Conservation (phyloP, 2,888 invertebrate genomes). For the Alentia gelatinosa region DNA sequence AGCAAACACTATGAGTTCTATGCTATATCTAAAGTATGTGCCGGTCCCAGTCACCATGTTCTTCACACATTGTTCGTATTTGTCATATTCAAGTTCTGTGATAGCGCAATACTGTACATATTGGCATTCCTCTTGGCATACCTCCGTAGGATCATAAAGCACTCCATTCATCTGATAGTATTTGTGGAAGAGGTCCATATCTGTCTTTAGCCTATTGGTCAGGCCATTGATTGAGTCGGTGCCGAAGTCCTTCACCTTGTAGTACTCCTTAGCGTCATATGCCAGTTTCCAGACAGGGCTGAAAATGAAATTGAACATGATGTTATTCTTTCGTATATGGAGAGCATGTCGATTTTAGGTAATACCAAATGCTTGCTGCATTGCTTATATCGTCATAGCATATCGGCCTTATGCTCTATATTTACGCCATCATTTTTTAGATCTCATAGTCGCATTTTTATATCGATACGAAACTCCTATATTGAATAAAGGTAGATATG, state of each 20-base stretch:
- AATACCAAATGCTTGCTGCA: no score
- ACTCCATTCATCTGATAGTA: conserved; percentile 63
- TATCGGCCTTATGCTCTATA: no score
- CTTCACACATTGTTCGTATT: conserved; percentile 58
- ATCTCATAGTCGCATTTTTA: no score
- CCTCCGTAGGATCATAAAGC: conserved; percentile 59
- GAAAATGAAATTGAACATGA: no score
- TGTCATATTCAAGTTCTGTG: conserved; percentile 52
- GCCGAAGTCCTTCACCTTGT: conserved; percentile 52
- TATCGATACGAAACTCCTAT: no score
- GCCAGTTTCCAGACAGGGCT: conserved; percentile 84
- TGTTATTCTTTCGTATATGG: no score
- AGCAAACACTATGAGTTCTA: no score
- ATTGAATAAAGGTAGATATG: no score
- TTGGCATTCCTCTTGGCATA: conserved; percentile 56
- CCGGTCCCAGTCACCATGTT: neutral
- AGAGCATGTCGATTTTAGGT: no score
- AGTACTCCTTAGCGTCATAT: conserved; percentile 60
- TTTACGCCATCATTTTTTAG: no score
- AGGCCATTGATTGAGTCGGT: conserved; percentile 50
- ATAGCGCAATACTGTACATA: conserved; percentile 61
- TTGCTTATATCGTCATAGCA: no score
- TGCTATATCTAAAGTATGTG: no score
- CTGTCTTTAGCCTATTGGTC: conserved; percentile 53
- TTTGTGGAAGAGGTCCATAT: conserved; percentile 56